A percentile compares a stretch with the other conserved stretches of the same genome.
Conservation (phyloP, 64 coral and sea anemone genomes). For the Exaiptasia diaphana region DNA sequence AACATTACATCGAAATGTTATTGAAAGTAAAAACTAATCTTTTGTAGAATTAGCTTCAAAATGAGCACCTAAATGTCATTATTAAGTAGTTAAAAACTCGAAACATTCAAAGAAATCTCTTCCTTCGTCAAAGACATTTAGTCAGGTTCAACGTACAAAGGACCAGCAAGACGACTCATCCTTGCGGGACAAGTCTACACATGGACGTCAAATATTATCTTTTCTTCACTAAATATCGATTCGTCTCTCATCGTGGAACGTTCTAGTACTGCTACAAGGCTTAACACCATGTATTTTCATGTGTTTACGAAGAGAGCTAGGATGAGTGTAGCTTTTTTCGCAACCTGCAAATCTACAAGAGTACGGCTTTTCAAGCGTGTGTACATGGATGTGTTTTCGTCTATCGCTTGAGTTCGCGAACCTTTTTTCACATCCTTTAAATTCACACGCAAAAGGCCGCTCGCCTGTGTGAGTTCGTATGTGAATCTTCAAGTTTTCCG, state of each 20-base stretch:
- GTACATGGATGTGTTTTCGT: slow-evolving; percentile 62
- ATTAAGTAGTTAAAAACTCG: too few relatives aligned
- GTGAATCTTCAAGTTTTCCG: slow-evolving; percentile 63
- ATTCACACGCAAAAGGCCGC: slow-evolving; percentile 57
- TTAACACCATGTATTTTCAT: slow-evolving; percentile 54
- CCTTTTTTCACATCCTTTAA: slow-evolving; percentile 56
- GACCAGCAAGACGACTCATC: background rate
- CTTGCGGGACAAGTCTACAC: background rate
- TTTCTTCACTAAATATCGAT: slow-evolving; percentile 27
- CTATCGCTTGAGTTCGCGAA: slow-evolving; percentile 68
- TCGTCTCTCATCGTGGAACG: slow-evolving; percentile 16
- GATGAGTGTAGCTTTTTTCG: slow-evolving; percentile 63
- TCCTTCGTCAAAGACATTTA: background rate
- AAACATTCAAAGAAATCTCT: too few relatives aligned
- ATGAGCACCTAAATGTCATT: too few relatives aligned
- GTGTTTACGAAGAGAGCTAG: slow-evolving; percentile 54
- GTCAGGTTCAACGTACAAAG: background rate
- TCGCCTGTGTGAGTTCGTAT: slow-evolving; percentile 60
- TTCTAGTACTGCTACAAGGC: background rate
- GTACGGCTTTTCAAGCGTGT: slow-evolving; percentile 62
- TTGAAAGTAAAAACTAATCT: too few relatives aligned
- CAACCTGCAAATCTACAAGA: slow-evolving; percentile 61
- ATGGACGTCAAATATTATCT: background rate
- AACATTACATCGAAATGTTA: too few relatives aligned
- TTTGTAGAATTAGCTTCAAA: too few relatives aligned